These are phyloP conservation scores for Pilophorus perplexus DNA, from an alignment of 2,888 invertebrate genomes.

Conservation along the genomic window DNA sequence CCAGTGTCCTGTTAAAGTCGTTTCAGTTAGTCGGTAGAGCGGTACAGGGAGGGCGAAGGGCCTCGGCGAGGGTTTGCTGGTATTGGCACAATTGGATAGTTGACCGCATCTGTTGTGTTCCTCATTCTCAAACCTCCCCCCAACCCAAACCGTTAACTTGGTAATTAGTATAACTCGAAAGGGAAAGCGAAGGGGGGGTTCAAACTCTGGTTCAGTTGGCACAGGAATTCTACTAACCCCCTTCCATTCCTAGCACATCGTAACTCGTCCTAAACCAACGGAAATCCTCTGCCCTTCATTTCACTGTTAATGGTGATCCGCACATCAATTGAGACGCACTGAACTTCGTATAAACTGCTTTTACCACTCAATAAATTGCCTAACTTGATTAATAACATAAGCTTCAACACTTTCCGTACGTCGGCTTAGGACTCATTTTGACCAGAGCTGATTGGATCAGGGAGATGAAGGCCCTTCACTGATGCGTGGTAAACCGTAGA, in stretches of 20 bases:
- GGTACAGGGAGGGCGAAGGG: not conserved
- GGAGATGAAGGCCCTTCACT: too few relatives aligned
- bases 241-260: too few relatives aligned
- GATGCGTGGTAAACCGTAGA: too few relatives aligned
- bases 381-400: not conserved
- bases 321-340: not conserved
- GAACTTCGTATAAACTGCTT: not conserved
- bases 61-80: conserved; percentile 1
- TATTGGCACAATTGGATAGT: conserved; percentile 39
- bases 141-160: conserved; percentile 29
- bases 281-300: not conserved
- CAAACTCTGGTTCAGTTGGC: not conserved
- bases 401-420: too few relatives aligned
- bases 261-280: conserved; percentile 12
- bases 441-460: too few relatives aligned
- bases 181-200: not conserved
- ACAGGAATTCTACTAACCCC: too few relatives aligned
- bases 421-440: too few relatives aligned
- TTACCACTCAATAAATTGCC: not conserved
- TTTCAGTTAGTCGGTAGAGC: not conserved
- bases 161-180: conserved; percentile 37
- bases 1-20: conserved; percentile 8
- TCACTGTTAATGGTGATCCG: conserved; percentile 5
- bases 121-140: conserved; percentile 15
- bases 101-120: conserved; percentile 39